phyloP scores from a whole-genome alignment of 1,140 invertebrate genomes.

The Drosophila hydei region DNA sequence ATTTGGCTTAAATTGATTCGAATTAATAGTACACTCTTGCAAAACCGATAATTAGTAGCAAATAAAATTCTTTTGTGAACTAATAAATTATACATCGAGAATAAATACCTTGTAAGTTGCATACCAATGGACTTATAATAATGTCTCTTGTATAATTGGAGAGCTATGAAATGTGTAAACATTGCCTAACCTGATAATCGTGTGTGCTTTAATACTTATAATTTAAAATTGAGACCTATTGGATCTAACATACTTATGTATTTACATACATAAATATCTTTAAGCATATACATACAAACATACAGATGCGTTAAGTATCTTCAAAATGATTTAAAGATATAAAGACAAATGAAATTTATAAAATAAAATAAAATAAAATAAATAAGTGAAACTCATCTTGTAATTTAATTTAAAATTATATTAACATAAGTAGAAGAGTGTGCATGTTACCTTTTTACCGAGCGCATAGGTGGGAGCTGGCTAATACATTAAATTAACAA shows the following conservation, averaged over 20 bases:
- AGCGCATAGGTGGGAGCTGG: too few relatives aligned
- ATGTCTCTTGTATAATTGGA: not conserved
- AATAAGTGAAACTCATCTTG: too few relatives aligned
- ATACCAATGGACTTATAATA: not conserved
- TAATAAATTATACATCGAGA: slow-evolving; percentile 2
- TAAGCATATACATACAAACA: too few relatives aligned
- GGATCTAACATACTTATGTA: not conserved
- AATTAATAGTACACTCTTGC: not conserved
- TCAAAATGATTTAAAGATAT: too few relatives aligned
- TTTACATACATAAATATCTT: slow-evolving; percentile 2
- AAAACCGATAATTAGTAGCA: slow-evolving; percentile 4
- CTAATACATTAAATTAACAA: too few relatives aligned
- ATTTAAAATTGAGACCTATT: not conserved
- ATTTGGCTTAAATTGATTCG: not conserved
- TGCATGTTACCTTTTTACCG: too few relatives aligned
- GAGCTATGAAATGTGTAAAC: not conserved
- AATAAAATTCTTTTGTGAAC: slow-evolving; percentile 3
- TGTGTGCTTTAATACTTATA: not conserved
- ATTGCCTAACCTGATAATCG: not conserved
- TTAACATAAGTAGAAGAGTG: too few relatives aligned
- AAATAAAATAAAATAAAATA: too few relatives aligned
- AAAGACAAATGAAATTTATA: too few relatives aligned
- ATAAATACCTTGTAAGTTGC: not conserved
- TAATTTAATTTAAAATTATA: too few relatives aligned
- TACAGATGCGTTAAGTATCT: too few relatives aligned